Evolutionary conservation across 2,797 vertebrate species (phyloP), one percentile per base, ranked within the genome.

Genomic region (Pseudomugil gertrudae): DNA sequence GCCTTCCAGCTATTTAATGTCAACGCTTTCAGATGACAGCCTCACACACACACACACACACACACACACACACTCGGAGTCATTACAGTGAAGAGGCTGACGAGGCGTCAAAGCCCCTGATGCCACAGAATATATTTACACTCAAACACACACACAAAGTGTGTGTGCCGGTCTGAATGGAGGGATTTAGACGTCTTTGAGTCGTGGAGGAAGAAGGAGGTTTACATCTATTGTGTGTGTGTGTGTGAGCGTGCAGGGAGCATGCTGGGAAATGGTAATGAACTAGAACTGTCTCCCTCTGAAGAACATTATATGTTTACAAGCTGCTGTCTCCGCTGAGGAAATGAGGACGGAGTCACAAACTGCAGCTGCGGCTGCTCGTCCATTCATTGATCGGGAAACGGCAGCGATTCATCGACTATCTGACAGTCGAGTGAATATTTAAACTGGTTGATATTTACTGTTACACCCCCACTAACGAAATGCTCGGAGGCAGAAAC

Each of bases 1-100:
- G 74, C 80, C 80, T 89, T 76, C 82, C 78, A 86, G 80, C 77
- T 76, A 80, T 76, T 85, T 79, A 81, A 75, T 85, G 85, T 79
- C 80, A 81, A 47, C n/a, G 50, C 83, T 72, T 65, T 66, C 40
- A 78, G 57, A 69, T 83, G 62, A 79, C 57, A 61, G 63, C 59
- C 53, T 63, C 57, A 30, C 57, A 45, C 57, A 47, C 17, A 43
- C 57, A n/a, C n/a, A n/a, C n/a, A 35, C 33, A 35, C 57, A 58
- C 26, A 26, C 29, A 54, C 53, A 60, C 66, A 69, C 63, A 76
- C 65, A 74, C 72, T 52, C 63, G 68, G 32, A 79, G 64, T 69
- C 71, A 77, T 80, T 69, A 73, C 79, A 72, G 45, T 62, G 71
- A 72, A 84, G 79, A 80, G 77, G 75, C 71, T 85, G 86, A 86